phyloP scores from a whole-genome alignment of 2,888 invertebrate genomes.

The Drosophila ezoana region DNA sequence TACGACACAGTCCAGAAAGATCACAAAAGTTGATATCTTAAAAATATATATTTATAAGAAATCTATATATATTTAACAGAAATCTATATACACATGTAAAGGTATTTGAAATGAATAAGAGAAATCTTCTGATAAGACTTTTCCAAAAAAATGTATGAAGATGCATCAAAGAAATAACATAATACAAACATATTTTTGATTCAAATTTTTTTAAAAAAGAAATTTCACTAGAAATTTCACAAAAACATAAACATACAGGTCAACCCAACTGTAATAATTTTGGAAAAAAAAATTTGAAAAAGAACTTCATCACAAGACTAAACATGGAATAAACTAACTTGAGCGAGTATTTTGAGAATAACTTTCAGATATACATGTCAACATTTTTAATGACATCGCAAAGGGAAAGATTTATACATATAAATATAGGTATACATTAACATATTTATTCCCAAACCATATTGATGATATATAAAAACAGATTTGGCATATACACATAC shows the following conservation, averaged over 20 bases:
- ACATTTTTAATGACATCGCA: background rate
- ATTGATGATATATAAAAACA: no score
- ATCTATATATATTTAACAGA: background rate
- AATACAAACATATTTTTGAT: constrained; percentile 26
- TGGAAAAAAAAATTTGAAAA: background rate
- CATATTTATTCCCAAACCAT: no score
- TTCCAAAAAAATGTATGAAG: constrained; percentile 27
- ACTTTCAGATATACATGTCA: background rate
- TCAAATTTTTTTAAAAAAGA: constrained; percentile 2
- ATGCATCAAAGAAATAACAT: constrained; percentile 4
- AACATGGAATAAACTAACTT: background rate
- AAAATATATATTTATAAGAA: background rate
- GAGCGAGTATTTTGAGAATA: background rate
- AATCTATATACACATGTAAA: background rate
- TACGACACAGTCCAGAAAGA: background rate
- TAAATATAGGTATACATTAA: no score
- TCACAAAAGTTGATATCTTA: background rate
- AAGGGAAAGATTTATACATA: background rate
- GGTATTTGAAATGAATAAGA: background rate
- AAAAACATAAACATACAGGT: background rate
- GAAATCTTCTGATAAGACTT: constrained; percentile 36
- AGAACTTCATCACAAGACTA: background rate
- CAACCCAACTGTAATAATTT: constrained; percentile 10
- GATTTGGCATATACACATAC: no score
- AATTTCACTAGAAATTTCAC: background rate